These are phyloP conservation scores for Recurvirostra avosetta DNA, from an alignment of 2,113 vertebrate species.

Conservation along the genomic window DNA sequence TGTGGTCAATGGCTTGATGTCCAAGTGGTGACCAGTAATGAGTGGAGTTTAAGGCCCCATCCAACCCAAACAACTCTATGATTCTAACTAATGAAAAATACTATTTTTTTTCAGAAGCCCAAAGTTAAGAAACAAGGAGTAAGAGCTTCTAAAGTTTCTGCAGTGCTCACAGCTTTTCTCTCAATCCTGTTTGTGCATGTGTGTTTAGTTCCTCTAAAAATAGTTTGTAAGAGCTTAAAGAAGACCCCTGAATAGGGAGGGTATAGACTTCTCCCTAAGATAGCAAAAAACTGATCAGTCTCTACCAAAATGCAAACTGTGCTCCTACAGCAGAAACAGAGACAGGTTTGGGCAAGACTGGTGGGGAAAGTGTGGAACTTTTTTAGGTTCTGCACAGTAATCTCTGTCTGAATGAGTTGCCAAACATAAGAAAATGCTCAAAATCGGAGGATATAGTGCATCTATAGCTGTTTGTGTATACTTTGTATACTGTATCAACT, in stretches of 20 bases:
- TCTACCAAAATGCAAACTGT: neutral
- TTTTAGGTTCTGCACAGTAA: neutral
- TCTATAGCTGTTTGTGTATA: neutral
- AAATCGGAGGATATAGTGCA: neutral
- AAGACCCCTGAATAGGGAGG: neutral
- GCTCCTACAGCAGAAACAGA: neutral
- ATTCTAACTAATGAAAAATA: neutral
- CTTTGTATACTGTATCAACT: neutral
- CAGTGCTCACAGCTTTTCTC: neutral
- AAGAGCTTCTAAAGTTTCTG: neutral
- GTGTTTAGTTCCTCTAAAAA: neutral
- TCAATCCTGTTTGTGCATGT: neutral
- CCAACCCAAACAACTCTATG: neutral
- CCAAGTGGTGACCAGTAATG: neutral
- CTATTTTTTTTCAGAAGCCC: neutral
- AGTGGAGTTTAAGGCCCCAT: neutral
- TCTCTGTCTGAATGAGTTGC: neutral
- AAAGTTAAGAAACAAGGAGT: neutral
- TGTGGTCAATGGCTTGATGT: neutral
- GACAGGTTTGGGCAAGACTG: neutral
- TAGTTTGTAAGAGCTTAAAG: neutral
- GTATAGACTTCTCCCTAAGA: neutral
- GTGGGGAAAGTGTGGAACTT: neutral
- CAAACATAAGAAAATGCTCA: neutral
- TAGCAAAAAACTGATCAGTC: accelerated